Evolutionary conservation across 2,888 invertebrate genomes (phyloP), one percentile per base, ranked within the genome.

Genomic region (Phyllotreta striolata): DNA sequence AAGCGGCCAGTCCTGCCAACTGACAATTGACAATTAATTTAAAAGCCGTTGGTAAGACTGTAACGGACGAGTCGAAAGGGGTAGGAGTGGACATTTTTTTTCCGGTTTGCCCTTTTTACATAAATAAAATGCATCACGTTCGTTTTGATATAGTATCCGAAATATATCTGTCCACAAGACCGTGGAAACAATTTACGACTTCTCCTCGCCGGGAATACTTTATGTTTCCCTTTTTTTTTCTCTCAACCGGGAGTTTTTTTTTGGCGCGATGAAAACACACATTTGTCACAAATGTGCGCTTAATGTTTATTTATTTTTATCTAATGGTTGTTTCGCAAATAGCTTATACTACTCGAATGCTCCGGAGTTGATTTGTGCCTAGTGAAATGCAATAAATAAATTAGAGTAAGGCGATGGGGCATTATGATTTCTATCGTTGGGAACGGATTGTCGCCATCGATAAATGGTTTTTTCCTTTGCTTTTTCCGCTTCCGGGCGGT

Each of bases 171-270:
- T 59, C 60, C 14, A 46, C 54, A 43, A 24, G 54, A n/a, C 54
- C 52, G 39, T 41, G 54, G 24, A 61, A 61, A 61, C 60, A 61
- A 61, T 61, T 61, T 61, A 61, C 54, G 39, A 46, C 46, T 39
- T 35, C 37, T 61, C 46, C 46, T 54, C 44, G 46, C 52, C 12
- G 34, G 46, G 60, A 61, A 61, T 61, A 61, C 60, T 61, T 61
- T 61, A 61, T 61, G 38, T 60, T 9, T 52, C 12, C 38, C 46
- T 61, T 54, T 54, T 46, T n/a, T n/a, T n/a, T n/a, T n/a, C n/a
- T n/a, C n/a, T n/a, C n/a, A n/a, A n/a, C n/a, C n/a, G n/a, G n/a
- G n/a, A n/a, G n/a, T n/a, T n/a, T n/a, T n/a, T n/a, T n/a, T n/a
- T n/a, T n/a, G n/a, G n/a, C n/a, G n/a, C n/a, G n/a, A n/a, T n/a